A percentile compares a stretch with the other conserved stretches of the same genome.
These are phyloP conservation scores for Scyliorhinus canicula DNA, from an alignment of 2,797 vertebrate species.

Conservation along the genomic window DNA sequence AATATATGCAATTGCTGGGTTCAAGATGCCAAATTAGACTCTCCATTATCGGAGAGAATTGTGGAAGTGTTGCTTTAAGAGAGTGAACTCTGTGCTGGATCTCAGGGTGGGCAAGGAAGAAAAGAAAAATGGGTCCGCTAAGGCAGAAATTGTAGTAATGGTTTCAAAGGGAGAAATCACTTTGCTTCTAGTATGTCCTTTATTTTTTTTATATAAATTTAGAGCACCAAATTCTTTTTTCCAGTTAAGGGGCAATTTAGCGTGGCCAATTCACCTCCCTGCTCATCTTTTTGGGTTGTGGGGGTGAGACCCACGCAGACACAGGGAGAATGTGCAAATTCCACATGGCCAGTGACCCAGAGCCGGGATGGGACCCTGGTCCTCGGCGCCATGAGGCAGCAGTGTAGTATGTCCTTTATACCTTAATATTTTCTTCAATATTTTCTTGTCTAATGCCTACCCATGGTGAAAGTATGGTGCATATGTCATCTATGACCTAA, in stretches of 20 bases:
- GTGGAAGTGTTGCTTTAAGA: not conserved
- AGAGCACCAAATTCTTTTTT: too few relatives aligned
- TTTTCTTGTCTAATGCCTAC: not conserved
- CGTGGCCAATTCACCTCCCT: too few relatives aligned
- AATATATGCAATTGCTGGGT: not conserved
- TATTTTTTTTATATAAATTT: too few relatives aligned
- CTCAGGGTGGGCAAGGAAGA: not conserved
- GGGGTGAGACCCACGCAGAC: too few relatives aligned
- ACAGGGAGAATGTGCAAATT: too few relatives aligned
- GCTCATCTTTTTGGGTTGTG: too few relatives aligned
- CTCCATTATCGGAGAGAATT: not conserved
- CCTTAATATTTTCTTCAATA: not conserved
- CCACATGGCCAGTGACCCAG: too few relatives aligned
- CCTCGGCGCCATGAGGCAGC: too few relatives aligned
- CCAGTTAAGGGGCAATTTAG: too few relatives aligned
- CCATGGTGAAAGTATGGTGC: not conserved
- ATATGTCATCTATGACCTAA: not conserved
- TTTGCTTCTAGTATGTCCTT: not conserved
- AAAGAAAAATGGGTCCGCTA: not conserved
- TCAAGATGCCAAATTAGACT: not conserved
- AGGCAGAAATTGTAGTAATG: not conserved
- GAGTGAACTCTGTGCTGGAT: not conserved
- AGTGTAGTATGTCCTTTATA: not conserved
- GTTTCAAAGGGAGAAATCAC: not conserved
- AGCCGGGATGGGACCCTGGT: too few relatives aligned